Base-by-base conservation (phyloP, 2,888 invertebrate genomes). In the Drosophila ustulata region DNA sequence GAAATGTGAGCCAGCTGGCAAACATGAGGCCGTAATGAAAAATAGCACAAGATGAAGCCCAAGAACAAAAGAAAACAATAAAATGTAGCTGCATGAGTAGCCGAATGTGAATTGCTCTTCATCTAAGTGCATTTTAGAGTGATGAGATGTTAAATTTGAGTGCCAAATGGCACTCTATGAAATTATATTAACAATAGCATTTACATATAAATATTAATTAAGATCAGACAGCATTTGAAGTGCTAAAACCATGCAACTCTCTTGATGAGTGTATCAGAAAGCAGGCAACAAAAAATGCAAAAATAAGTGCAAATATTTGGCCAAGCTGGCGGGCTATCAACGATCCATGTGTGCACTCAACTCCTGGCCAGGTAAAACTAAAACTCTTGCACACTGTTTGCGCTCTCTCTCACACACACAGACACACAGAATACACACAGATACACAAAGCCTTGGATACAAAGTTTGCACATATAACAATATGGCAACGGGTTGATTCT, bases 281-380 rank as follows among this genome's bases (percentile, higher is more conserved):
- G 25, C 13, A 32, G 28, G 8, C 3, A 41, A 50, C 37, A 55
- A 50, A 37, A 26, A 53, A 45, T 61, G 61, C 26, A 46, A 72
- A 66, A 62, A 71, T 63, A 66, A 55, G 67, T 66, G 78, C 62
- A 80, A 80, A 82, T 80, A 82, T 80, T 80, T 80, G 75, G 66
- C 30, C 67, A 78, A 63, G 68, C 69, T 62, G 70, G 55, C 57
- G 55, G 61, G 70, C 64, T 66, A 52, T 41, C 62, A 56, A 69
- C 66, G 53, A 63, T 53, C 73, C 68, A 58, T 73, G 62, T 66
- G 67, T 57, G 72, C 65, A 52, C 61, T 71, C 62, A 66, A 57
- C 63, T 77, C 46, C 66, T 58, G 61, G 53, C 58, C 75, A 76
- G 63, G 66, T 66, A 50, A 66, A 65, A 73, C 58, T 58, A 67